Evolutionary conservation across 2,888 invertebrate species (phyloP).

Genomic region (Helleia helle): DNA sequence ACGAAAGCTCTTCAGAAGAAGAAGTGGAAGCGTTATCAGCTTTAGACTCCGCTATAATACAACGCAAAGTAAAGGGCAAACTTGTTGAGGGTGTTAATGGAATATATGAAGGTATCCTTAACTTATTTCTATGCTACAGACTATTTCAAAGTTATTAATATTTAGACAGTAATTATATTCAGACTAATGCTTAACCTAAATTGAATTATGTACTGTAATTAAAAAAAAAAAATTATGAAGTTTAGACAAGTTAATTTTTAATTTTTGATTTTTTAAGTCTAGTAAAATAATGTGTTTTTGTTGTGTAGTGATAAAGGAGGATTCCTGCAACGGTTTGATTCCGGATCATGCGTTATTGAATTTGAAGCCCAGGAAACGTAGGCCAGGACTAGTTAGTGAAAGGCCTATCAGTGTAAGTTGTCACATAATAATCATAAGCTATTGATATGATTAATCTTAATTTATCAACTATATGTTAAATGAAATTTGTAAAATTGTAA

Average conservation of each 20-base stretch:
- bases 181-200: too few relatives aligned
- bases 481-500: too few relatives aligned
- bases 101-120: constrained; percentile 55
- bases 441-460: too few relatives aligned
- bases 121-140: background rate
- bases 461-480: too few relatives aligned
- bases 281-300: background rate
- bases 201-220: too few relatives aligned
- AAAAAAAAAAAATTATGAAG: too few relatives aligned
- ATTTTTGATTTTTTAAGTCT: too few relatives aligned
- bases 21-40: constrained; percentile 41
- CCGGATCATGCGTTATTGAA: constrained; percentile 57
- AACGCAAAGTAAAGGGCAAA: constrained; percentile 44
- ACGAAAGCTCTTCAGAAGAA: constrained; percentile 56
- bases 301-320: constrained; percentile 51
- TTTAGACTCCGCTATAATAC: constrained; percentile 44
- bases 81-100: constrained; percentile 65
- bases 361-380: constrained; percentile 60
- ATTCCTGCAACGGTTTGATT: constrained; percentile 47
- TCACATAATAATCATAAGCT: too few relatives aligned
- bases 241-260: too few relatives aligned
- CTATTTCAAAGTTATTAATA: too few relatives aligned
- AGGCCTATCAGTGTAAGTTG: constrained; percentile 75
- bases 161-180: too few relatives aligned
- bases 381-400: constrained; percentile 76